These are phyloP conservation scores for Mohoua ochrocephala DNA, from an alignment of 2,113 vertebrate species.

Conservation along the genomic window DNA sequence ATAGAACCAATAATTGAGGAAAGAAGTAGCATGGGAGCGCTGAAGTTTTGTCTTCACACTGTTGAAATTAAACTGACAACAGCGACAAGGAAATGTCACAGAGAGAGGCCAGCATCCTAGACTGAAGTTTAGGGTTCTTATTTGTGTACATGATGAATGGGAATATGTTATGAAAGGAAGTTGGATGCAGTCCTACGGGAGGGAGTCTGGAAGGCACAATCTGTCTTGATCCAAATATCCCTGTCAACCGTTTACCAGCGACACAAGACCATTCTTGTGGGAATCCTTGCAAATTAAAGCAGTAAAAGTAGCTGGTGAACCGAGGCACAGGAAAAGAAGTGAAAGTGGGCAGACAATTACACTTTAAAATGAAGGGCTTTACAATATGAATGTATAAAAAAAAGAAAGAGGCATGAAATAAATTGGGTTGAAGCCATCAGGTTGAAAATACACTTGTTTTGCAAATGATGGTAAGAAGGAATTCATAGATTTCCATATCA, in stretches of 20 bases:
- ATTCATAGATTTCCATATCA: background rate
- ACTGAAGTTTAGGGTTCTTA: background rate
- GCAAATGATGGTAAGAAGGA: background rate
- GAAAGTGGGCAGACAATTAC: background rate
- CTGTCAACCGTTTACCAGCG: background rate
- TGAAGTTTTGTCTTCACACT: background rate
- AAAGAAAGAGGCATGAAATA: background rate
- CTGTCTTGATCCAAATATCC: background rate
- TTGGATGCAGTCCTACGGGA: background rate
- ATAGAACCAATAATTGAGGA: background rate
- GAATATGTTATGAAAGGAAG: background rate
- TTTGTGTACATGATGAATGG: background rate
- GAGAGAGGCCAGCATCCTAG: background rate
- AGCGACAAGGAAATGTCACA: background rate
- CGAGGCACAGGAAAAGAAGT: background rate
- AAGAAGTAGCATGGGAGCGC: background rate
- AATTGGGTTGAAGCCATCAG: background rate
- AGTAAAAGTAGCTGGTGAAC: background rate
- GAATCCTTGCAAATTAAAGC: constrained; percentile 1
- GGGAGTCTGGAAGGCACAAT: background rate
- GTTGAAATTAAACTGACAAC: background rate
- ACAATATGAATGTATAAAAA: background rate
- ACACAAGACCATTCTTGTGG: background rate
- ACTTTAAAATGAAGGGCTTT: background rate
- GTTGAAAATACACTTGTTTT: background rate